Base-by-base conservation (phyloP, 2,797 vertebrate genomes). In the Clarias laeviceps region DNA sequence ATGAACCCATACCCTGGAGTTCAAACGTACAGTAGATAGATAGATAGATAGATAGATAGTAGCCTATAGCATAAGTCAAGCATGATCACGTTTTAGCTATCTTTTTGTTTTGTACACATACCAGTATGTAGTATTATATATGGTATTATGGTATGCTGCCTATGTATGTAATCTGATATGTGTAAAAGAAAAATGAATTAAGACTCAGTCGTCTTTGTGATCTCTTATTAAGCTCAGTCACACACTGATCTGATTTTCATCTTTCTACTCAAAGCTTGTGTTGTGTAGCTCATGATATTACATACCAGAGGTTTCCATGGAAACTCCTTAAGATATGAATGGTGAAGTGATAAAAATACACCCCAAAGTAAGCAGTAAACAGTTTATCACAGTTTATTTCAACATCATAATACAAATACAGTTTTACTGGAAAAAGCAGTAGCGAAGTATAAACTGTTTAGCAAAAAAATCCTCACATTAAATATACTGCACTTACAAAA, bases 361-460 rank as follows among this genome's bases (percentile, higher is more conserved):
- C 27, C 11, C 24, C 29, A 57, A 22, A 64, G 59, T 4, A 70
- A 70, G 29, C 66, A 59, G 24, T 24, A 20, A 62, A 20, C 34
- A 20, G 61, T 74, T 73, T 81, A 24, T 24, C 24, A 65, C 29
- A 56, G 9, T 82, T 82, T 83, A 83, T 61, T 86, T 50, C n/a
- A 76, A 82, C 54, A 78, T 54, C 12, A 15, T 78, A 24, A 83
- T 82, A 83, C 80, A 86, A 86, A 82, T 82, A 29, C 73, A 68
- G 64, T 50, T 82, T 76, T 15, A 76, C 29, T 76, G 40, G 27
- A 83, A 83, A 74, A 78, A 61, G 66, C 84, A 82, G 70, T 34
- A 61, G 7, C 61, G 7, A 29, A 57, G 22, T 29, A 27, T 20
- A 56, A 81, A 85, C 29, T 4, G 34, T 77, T 68, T 69, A 59